Conservation (phyloP, 2,113 vertebrate genomes). For the Oriolus oriolus region DNA sequence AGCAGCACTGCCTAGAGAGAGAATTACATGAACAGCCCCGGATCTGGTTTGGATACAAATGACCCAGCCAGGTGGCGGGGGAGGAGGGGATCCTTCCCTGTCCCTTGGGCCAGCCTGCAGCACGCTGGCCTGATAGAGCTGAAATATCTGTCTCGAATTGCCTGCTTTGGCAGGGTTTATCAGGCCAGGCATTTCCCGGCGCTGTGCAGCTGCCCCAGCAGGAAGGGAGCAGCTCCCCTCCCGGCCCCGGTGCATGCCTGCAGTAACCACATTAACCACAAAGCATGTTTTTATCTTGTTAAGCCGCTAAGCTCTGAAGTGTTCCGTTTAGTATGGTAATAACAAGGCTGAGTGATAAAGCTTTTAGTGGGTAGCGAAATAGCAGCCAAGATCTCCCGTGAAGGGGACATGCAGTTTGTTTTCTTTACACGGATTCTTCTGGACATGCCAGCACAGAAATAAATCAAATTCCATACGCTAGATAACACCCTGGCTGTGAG, state of each 20-base stretch:
- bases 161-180: neutral
- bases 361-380: constrained; percentile 54
- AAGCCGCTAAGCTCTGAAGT: constrained; percentile 55
- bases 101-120: neutral
- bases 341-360: constrained; percentile 61
- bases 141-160: neutral
- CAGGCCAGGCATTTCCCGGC: neutral
- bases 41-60: neutral
- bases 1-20: accelerated
- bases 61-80: neutral
- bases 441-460: constrained; percentile 36
- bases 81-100: neutral
- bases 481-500: neutral
- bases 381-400: constrained; percentile 41
- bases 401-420: constrained; percentile 44
- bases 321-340: constrained; percentile 60
- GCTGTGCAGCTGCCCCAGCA: neutral
- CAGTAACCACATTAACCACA: constrained; percentile 60
- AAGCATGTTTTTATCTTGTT: constrained; percentile 60
- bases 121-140: neutral
- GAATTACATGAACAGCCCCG: neutral
- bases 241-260: constrained; percentile 38
- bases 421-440: neutral
- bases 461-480: constrained; percentile 3
- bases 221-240: constrained; percentile 42